Base-by-base conservation (phyloP, 2,113 vertebrate genomes). In the Malurus alboscapulatus region DNA sequence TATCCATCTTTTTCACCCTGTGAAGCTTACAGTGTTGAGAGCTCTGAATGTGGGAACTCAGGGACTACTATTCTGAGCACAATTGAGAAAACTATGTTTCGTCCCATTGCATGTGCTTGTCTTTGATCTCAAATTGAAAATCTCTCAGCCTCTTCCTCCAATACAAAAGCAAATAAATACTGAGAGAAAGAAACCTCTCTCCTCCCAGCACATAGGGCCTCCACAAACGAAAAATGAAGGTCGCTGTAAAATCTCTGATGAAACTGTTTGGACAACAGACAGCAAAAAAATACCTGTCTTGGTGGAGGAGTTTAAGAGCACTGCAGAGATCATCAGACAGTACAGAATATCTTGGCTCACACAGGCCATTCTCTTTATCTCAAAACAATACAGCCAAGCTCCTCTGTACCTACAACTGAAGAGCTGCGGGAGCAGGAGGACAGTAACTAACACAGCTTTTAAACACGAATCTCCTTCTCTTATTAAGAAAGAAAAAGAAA, bases 101-200 rank as follows among this genome's bases (percentile, higher is more conserved):
- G 30, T 95, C 95, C 91, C 88, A 61, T 96, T 95, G 93, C 92
- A 29, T 87, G 91, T 20, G 44, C 65, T 94, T 92, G 81, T 71
- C 94, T 98, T 97, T 98, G 97, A 97, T 97, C 95, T 97, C 91
- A 96, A 79, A 94, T 83, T 84, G 96, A 95, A 93, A 96, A 96
- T 91, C 80, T 91, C 94, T 83, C 88, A 96, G 93, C 87, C 59
- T 94, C 75, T 97, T 88, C 95, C 96, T 96, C 95, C 94, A 82
- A 93, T 97, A 94, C 94, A 92, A 94, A 95, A 95, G 88, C 95
- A 95, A 95, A 94, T 96, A 96, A 96, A 96, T 95, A 94, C 72
- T 19, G 93, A 83, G 91, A 82, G 79, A 95, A 96, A 96, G 91
- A 90, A 96, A 73, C 38, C 54, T 84, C 68, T 95, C 84, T 90